A percentile compares a stretch with the other conserved stretches of the same genome.
Conservation (phyloP, 30 jellyfish, hydroid and myxozoan genomes). For the Hydra vulgaris region DNA sequence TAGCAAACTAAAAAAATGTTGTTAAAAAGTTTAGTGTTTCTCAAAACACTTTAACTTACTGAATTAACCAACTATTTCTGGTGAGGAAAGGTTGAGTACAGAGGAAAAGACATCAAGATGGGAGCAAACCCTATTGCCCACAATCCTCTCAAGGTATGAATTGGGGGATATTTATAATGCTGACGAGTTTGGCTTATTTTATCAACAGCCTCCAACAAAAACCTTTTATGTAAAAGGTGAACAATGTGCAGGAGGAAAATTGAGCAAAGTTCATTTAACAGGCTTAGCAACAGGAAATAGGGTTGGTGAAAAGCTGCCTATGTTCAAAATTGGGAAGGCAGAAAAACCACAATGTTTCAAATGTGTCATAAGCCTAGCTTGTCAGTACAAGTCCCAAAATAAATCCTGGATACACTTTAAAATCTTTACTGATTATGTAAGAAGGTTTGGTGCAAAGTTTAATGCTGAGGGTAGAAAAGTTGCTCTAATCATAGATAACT, state of each 20-base stretch:
- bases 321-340: slow-evolving; percentile 41
- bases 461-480: slow-evolving; percentile 30
- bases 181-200: slow-evolving; percentile 38
- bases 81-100: slow-evolving; percentile 46
- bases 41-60: slow-evolving; percentile 16
- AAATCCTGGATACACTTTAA: slow-evolving; percentile 42
- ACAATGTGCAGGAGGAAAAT: slow-evolving; percentile 41
- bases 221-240: slow-evolving; percentile 18
- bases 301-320: slow-evolving; percentile 32
- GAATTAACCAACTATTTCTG: slow-evolving; percentile 12
- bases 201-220: slow-evolving; percentile 22
- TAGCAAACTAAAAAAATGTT: slow-evolving; percentile 8
- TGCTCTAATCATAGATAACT: slow-evolving; percentile 41
- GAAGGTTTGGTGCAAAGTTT: slow-evolving; percentile 37
- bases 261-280: slow-evolving; percentile 5
- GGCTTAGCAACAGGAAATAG: slow-evolving; percentile 31
- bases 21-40: slow-evolving; percentile 29
- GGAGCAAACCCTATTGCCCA: slow-evolving; percentile 38
- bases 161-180: slow-evolving; percentile 24
- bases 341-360: slow-evolving; percentile 34
- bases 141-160: slow-evolving; percentile 29
- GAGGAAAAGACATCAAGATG: slow-evolving; percentile 41
- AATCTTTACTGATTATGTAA: slow-evolving; percentile 37
- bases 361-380: slow-evolving; percentile 34
- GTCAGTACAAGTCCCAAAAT: slow-evolving; percentile 27